phyloP scores from a whole-genome alignment of 2,888 invertebrate species.

The Brenthis hecate region DNA sequence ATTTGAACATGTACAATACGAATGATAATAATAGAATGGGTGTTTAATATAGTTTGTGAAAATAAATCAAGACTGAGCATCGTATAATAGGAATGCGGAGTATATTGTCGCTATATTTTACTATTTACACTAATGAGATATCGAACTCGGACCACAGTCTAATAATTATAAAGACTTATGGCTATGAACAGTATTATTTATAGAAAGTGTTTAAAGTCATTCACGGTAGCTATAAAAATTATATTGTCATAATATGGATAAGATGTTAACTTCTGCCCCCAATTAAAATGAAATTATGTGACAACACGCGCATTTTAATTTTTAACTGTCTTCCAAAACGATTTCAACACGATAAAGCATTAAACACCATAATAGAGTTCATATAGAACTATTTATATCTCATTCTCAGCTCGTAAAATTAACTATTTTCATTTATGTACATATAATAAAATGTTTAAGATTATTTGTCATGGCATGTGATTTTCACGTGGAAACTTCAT shows the following conservation, averaged over 20 bases:
- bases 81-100: too few species aligned
- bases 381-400: neutral
- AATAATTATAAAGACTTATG: too few species aligned
- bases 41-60: too few species aligned
- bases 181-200: neutral
- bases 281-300: conserved; percentile 4
- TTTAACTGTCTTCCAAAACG: conserved; percentile 1
- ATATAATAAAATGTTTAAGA: conserved; percentile 13
- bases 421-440: conserved; percentile 1
- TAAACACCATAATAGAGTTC: conserved; percentile 11
- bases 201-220: conserved; percentile 1
- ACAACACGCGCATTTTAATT: neutral
- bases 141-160: too few species aligned
- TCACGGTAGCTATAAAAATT: neutral
- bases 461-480: conserved; percentile 18
- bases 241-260: neutral
- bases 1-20: too few species aligned
- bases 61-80: too few species aligned
- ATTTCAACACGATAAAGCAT: conserved; percentile 15
- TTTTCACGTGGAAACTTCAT: conserved; percentile 5
- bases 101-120: too few species aligned
- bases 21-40: too few species aligned
- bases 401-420: conserved; percentile 19
- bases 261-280: neutral
- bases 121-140: too few species aligned